A percentile compares a stretch with the other conserved stretches of the same genome.
These are phyloP conservation scores for Dryocosmus kuriphilus DNA, from an alignment of 2,888 invertebrate species.

Conservation along the genomic window DNA sequence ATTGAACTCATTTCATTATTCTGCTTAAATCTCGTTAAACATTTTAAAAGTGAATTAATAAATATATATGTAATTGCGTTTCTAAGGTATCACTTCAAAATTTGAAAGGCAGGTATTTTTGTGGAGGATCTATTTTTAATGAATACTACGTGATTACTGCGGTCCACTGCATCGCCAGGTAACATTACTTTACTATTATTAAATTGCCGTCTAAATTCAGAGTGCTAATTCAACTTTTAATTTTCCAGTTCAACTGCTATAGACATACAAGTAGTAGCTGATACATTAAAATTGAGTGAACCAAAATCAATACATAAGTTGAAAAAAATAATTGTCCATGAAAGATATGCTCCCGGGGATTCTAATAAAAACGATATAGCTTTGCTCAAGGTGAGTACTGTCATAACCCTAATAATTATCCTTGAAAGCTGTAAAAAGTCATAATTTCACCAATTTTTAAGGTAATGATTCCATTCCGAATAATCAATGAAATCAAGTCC, in stretches of 20 bases:
- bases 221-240: neutral
- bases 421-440: too few species aligned
- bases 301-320: constrained; percentile 8
- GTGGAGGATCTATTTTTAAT: too few species aligned
- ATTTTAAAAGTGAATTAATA: neutral
- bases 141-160: constrained; percentile 51
- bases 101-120: constrained; percentile 43
- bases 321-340: constrained; percentile 5
- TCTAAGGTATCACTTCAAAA: constrained; percentile 48
- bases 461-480: constrained; percentile 23
- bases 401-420: neutral
- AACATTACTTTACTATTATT: constrained; percentile 2
- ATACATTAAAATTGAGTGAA: neutral
- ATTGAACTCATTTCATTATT: too few species aligned
- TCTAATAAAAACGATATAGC: constrained; percentile 29
- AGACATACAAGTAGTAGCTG: constrained; percentile 16
- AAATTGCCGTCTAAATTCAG: neutral
- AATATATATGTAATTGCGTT: too few species aligned
- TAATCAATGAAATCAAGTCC: constrained; percentile 5
- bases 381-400: neutral
- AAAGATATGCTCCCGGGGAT: neutral
- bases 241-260: neutral
- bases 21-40: too few species aligned
- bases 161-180: constrained; percentile 50
- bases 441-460: neutral